Base-by-base conservation (phyloP, 1,140 invertebrate genomes). In the Mactra quadrangularis region DNA sequence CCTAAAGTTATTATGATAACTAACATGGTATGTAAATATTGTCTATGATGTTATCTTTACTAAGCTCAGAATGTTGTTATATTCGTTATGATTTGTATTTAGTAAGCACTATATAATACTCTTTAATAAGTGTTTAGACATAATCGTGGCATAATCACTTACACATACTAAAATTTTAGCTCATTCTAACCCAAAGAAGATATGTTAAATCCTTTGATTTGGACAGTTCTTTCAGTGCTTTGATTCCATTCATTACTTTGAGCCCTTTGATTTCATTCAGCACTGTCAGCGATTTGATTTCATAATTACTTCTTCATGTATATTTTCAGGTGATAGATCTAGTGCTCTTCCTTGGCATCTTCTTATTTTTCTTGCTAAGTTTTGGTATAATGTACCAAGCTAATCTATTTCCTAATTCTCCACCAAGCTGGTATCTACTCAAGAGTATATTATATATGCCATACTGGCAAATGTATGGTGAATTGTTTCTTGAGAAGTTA, bases 1-100 rank as follows among this genome's bases (percentile, higher is more conserved):
- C 92, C 92, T 13, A 93, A 93, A 86, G 90, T 93, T 66, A 92
- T 93, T 68, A 93, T 93, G 91, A 93, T 93, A 29, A 81, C 83
- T 31, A 91, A 87, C 87, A 93, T 93, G 92, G 91, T 93, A 83
- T 84, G 85, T 82, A 22, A n/a, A n/a, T n/a, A n/a, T n/a, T n/a
- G n/a, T n/a, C n/a, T n/a, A n/a, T n/a, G n/a, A n/a, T n/a, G n/a
- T n/a, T n/a, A n/a, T n/a, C n/a, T n/a, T n/a, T n/a, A n/a, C n/a
- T n/a, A n/a, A n/a, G n/a, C n/a, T n/a, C n/a, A n/a, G n/a, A n/a
- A n/a, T n/a, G n/a, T n/a, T n/a, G n/a, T n/a, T n/a, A n/a, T n/a
- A n/a, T n/a, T n/a, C n/a, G n/a, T n/a, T n/a, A n/a, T n/a, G n/a
- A n/a, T n/a, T n/a, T n/a, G n/a, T n/a, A n/a, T n/a, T n/a, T n/a